Percentiles rank a stretch among this genome's conserved stretches.
Conservation (phyloP, 2,888 invertebrate species). For the Punctoribates punctum region DNA sequence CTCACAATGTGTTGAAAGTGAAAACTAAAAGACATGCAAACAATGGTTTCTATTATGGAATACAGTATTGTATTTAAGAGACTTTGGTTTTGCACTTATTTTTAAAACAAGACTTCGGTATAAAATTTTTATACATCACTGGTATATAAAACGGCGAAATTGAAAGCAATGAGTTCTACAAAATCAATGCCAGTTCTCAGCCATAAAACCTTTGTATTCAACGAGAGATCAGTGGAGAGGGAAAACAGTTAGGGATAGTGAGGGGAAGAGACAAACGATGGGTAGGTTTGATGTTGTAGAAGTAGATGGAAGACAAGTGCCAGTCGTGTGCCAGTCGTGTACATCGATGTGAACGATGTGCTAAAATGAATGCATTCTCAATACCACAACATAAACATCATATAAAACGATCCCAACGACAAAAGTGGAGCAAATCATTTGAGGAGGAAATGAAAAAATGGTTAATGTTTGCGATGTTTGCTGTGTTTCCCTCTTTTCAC, state of each 20-base stretch:
- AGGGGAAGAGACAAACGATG: conserved; percentile 7
- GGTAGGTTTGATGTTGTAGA: neutral
- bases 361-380: conserved; percentile 30
- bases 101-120: conserved; percentile 17
- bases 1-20: conserved; percentile 7
- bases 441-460: conserved; percentile 32
- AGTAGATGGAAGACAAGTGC: conserved; percentile 11
- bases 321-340: conserved; percentile 24
- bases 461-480: conserved; percentile 23
- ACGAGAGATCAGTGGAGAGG: neutral
- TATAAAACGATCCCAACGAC: conserved; percentile 11
- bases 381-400: conserved; percentile 33
- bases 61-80: conserved; percentile 11
- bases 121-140: neutral
- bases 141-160: neutral
- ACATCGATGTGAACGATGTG: conserved; percentile 14
- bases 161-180: conserved; percentile 20
- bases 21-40: conserved; percentile 15
- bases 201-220: conserved; percentile 7
- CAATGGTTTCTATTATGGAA: conserved; percentile 8
- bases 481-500: neutral
- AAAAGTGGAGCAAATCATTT: conserved; percentile 25
- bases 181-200: conserved; percentile 21
- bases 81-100: conserved; percentile 16
- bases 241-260: conserved; percentile 12